These are phyloP conservation scores for Aphis craccivora DNA, from an alignment of 1,140 invertebrate genomes.

Conservation along the genomic window DNA sequence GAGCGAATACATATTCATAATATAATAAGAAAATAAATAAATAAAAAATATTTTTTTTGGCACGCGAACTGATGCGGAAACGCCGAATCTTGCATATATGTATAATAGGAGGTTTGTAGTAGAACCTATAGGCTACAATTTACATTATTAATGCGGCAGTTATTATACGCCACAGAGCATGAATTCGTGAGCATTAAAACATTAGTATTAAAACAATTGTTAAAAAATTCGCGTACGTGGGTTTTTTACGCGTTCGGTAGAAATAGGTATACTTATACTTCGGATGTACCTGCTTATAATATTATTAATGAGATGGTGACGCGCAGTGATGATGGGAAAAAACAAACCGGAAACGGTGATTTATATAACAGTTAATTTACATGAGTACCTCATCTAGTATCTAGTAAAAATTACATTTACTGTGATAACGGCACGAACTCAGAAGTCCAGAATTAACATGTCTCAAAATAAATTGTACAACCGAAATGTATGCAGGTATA, in stretches of 20 bases:
- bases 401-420: not conserved
- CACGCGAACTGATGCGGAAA: not conserved
- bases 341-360: not conserved
- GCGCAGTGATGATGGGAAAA: not conserved
- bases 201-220: not conserved
- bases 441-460: not conserved
- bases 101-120: not conserved
- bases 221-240: not conserved
- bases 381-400: too few relatives aligned
- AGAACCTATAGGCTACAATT: not conserved
- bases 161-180: not conserved
- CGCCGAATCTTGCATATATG: not conserved
- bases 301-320: not conserved
- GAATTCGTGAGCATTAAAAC: not conserved
- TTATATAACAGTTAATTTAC: not conserved
- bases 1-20: not conserved
- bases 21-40: not conserved
- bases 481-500: not conserved
- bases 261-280: not conserved
- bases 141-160: not conserved
- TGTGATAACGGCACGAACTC: not conserved
- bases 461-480: not conserved
- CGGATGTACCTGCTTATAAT: not conserved
- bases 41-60: not conserved
- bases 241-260: not conserved